Evolutionary conservation across 2,797 vertebrate species (phyloP), one percentile per base, ranked within the genome.

Genomic region (Halcyon smyrnensis): DNA sequence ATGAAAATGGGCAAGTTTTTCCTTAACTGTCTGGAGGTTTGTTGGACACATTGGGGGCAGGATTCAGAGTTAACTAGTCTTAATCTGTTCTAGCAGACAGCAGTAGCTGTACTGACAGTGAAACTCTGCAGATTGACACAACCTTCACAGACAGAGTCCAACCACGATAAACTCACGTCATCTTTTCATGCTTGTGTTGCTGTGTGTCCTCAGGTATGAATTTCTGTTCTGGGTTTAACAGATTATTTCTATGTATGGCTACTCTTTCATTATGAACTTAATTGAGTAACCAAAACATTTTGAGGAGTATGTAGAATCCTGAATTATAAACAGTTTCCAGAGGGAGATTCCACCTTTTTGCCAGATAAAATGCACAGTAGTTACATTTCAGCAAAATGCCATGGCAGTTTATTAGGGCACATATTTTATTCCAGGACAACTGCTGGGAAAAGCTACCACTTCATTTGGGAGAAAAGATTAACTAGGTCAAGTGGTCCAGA

Each of bases 1-100:
- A 84, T 84, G 63, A 46, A 90, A 86, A 90, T 5, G 16, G 65
- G 36, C n/a, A 81, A 53, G 43, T 45, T 81, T 65, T 85, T 65
- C 82, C 62, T n/a, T 37, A 75, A 15, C 43, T 84, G 25, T 92
- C 71, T 85, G 62, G 34, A 46, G 57, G 50, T 27, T 88, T 79
- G 59, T 86, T 94, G 91, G 94, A 93, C 89, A 76, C 50, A 84
- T 68, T 93, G 36, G 30, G 57, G 84, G 48, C 87, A 96, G 85
- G 32, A 84, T 74, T 89, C 64, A 65, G 69, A 93, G 67, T 73
- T 96, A 94, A 81, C 69, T 48, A 48, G 15, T 43, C 19, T 73
- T 88, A 90, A 90, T 65, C 65, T 81, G 19, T 57, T 94, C 46
- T 63, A 25, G 25, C 41, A 78, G 76, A 15, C 69, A 51, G 79